These are phyloP conservation scores for Scaptodrosophila lebanonensis DNA, from an alignment of 1,140 invertebrate genomes.

Conservation along the genomic window DNA sequence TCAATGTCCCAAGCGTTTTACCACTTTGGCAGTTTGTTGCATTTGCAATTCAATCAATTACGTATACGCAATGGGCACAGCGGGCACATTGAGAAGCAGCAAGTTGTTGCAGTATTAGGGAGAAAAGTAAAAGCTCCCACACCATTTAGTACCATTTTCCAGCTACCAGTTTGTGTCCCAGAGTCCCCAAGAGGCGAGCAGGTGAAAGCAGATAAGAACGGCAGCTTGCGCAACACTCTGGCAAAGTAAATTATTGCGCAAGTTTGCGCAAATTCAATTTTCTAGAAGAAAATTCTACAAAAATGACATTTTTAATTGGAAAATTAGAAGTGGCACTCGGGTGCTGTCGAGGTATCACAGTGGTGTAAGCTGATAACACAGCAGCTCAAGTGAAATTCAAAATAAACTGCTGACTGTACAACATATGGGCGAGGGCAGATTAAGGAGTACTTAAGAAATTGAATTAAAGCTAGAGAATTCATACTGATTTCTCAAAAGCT, in stretches of 20 bases:
- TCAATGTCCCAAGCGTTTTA: not conserved
- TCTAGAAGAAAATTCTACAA: conserved; percentile 37
- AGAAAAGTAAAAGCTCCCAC: not conserved
- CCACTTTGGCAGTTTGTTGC: conserved; percentile 1
- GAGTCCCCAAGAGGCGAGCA: too few relatives aligned
- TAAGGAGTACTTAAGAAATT: not conserved
- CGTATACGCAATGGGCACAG: conserved; percentile 39
- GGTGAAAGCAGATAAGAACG: not conserved
- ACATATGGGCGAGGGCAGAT: not conserved
- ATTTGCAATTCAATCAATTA: conserved; percentile 56
- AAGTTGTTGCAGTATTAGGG: conserved; percentile 9
- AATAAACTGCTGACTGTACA: too few relatives aligned
- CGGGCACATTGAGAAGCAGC: not conserved
- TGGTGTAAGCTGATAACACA: too few relatives aligned
- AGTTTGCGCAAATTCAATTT: conserved; percentile 63
- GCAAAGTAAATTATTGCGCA: conserved; percentile 45
- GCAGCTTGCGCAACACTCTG: conserved; percentile 31
- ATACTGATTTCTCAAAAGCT: too few relatives aligned
- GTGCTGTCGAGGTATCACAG: too few relatives aligned
- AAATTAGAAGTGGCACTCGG: conserved; percentile 36
- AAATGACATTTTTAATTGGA: conserved; percentile 63
- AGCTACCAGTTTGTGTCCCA: conserved; percentile 35
- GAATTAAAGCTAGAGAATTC: not conserved
- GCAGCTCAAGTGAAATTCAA: too few relatives aligned
- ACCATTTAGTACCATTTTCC: conserved; percentile 10